Evolutionary conservation across 2,888 invertebrate species (phyloP).

Genomic region (Lepidocyrtinus sp.): DNA sequence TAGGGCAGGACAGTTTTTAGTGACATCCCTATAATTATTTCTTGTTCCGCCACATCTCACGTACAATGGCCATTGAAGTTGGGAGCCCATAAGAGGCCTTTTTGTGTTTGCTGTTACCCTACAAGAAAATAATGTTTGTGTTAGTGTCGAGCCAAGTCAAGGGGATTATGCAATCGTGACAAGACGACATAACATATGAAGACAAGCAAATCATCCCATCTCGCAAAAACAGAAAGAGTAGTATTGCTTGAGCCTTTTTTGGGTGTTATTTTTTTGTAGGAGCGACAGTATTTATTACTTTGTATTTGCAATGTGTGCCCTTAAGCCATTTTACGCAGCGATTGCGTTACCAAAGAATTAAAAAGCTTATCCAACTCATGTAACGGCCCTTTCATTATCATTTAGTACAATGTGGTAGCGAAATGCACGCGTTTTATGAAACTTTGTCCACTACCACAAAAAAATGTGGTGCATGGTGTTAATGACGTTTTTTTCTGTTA

Average conservation of each 20-base stretch:
- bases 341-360: constrained; percentile 6
- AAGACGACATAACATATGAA: background rate
- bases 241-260: background rate
- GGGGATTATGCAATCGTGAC: constrained; percentile 1
- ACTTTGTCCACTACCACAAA: background rate
- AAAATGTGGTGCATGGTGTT: constrained; percentile 12
- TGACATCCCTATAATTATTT: too few species aligned
- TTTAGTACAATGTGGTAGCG: background rate
- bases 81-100: too few species aligned
- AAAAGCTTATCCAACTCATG: background rate
- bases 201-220: background rate
- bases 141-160: background rate
- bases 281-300: constrained; percentile 4
- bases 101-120: too few species aligned
- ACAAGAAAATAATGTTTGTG: too few species aligned
- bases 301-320: constrained; percentile 31
- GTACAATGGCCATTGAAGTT: too few species aligned
- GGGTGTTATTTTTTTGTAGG: background rate
- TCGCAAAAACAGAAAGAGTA: background rate
- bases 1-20: constrained; percentile 4
- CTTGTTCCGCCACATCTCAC: background rate
- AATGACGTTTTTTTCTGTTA: constrained; percentile 19
- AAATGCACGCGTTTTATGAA: background rate
- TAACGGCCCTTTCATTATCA: background rate
- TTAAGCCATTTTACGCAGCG: constrained; percentile 25